These are phyloP conservation scores for Leptatherina wallacei DNA, from an alignment of 2,797 vertebrate genomes.

Conservation along the genomic window DNA sequence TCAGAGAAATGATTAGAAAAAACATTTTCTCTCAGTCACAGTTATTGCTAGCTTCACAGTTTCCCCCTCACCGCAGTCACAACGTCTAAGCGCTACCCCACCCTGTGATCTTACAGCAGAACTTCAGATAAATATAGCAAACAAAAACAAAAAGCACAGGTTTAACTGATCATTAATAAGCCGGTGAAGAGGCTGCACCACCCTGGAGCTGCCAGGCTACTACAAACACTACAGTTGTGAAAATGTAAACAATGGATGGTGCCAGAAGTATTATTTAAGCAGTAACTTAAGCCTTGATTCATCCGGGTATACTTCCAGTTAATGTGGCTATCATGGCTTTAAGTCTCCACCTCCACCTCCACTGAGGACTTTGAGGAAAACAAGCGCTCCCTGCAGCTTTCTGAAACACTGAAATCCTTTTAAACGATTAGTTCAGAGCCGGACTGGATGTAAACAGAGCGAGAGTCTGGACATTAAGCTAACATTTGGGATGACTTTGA, in stretches of 20 bases:
- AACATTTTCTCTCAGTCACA: slow-evolving; percentile 43
- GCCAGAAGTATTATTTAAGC: too few species aligned
- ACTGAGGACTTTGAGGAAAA: not conserved
- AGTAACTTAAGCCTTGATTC: not conserved
- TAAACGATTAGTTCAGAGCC: too few species aligned
- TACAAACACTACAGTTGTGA: too few species aligned
- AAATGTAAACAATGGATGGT: too few species aligned
- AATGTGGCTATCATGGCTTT: not conserved
- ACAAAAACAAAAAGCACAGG: too few species aligned
- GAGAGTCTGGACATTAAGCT: too few species aligned
- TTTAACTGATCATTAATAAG: not conserved
- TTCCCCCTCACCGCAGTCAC: not conserved
- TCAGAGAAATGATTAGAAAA: slow-evolving; percentile 50
- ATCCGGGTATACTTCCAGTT: not conserved
- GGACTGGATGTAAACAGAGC: too few species aligned
- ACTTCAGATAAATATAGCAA: not conserved
- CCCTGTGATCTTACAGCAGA: not conserved
- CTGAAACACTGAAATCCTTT: too few species aligned
- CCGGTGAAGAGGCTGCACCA: not conserved
- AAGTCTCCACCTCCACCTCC: not conserved
- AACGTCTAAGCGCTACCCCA: not conserved
- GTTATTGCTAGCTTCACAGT: slow-evolving; percentile 30
- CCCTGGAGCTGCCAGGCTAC: too few species aligned
- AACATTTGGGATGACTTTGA: too few species aligned
- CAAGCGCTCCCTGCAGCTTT: not conserved